A percentile compares a stretch with the other conserved stretches of the same genome.
phyloP scores from a whole-genome alignment of 2,888 invertebrate genomes.

The Clanis bilineata region DNA sequence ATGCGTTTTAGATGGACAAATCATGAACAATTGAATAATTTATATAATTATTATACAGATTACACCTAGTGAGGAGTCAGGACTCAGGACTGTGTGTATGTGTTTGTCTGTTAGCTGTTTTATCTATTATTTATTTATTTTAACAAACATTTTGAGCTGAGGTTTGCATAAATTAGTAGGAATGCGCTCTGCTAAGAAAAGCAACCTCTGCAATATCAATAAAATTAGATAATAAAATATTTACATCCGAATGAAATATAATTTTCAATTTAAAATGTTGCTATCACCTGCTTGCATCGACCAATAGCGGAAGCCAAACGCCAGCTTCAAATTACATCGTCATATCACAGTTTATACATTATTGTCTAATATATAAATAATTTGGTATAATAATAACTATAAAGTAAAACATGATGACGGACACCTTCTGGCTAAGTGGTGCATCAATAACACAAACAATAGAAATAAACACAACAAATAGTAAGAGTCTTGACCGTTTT shows the following conservation, averaged over 20 bases:
- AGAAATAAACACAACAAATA: no score
- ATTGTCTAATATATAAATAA: neutral
- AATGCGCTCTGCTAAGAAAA: neutral
- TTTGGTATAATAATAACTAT: neutral
- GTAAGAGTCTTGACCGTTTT: no score
- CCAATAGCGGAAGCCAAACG: slow-evolving; percentile 56
- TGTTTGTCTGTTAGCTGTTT: no score
- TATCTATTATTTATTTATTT: neutral
- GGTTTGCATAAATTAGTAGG: neutral
- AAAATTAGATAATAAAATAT: neutral
- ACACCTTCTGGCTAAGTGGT: no score
- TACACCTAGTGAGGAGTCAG: no score
- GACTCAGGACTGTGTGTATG: no score
- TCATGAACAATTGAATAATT: no score
- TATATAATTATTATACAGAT: no score
- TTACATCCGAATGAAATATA: neutral
- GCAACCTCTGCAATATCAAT: neutral
- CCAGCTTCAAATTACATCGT: slow-evolving; percentile 52
- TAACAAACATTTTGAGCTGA: neutral
- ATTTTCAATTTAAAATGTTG: slow-evolving; percentile 35
- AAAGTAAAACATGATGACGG: neutral
- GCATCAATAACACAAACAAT: no score
- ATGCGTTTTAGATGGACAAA: no score
- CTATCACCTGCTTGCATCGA: slow-evolving; percentile 33
- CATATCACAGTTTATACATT: slow-evolving; percentile 16